Conservation (phyloP, 2,888 invertebrate genomes). For the Antheraea yamamai region DNA sequence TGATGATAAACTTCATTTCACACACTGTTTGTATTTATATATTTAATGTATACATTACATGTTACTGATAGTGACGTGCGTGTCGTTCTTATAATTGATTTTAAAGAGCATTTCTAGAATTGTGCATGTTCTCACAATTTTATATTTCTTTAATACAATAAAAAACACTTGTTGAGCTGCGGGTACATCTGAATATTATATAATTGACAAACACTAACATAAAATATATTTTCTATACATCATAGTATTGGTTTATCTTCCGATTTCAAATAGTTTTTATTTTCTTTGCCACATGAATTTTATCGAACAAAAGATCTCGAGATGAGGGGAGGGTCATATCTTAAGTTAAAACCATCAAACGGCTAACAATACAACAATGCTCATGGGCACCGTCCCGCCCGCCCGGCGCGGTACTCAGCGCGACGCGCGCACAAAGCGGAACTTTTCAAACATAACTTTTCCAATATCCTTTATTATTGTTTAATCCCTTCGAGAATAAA, state of each 20-base stretch:
- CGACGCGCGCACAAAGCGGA: slow-evolving; percentile 22
- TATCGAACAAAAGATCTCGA: not conserved
- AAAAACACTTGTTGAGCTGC: no score
- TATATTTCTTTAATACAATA: no score
- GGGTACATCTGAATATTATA: no score
- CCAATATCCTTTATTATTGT: slow-evolving; percentile 35
- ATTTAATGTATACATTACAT: no score
- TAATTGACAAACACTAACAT: no score
- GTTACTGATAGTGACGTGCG: no score
- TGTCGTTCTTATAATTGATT: no score
- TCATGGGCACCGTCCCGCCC: slow-evolving; percentile 5
- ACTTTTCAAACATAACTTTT: slow-evolving; percentile 33
- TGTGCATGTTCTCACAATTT: no score
- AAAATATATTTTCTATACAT: no score
- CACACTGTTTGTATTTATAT: no score
- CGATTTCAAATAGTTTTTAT: not conserved
- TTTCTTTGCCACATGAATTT: not conserved
- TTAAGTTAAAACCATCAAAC: slow-evolving; percentile 15
- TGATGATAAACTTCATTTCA: no score
- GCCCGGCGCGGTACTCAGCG: not conserved
- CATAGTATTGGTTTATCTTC: not conserved
- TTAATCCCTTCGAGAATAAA: slow-evolving; percentile 10
- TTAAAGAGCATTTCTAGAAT: no score
- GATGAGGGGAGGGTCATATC: slow-evolving; percentile 1
- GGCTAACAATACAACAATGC: slow-evolving; percentile 13